A percentile compares a stretch with the other conserved stretches of the same genome.
These are phyloP conservation scores for Enteromius argenteus DNA, from an alignment of 2,797 vertebrate genomes.

Conservation along the genomic window DNA sequence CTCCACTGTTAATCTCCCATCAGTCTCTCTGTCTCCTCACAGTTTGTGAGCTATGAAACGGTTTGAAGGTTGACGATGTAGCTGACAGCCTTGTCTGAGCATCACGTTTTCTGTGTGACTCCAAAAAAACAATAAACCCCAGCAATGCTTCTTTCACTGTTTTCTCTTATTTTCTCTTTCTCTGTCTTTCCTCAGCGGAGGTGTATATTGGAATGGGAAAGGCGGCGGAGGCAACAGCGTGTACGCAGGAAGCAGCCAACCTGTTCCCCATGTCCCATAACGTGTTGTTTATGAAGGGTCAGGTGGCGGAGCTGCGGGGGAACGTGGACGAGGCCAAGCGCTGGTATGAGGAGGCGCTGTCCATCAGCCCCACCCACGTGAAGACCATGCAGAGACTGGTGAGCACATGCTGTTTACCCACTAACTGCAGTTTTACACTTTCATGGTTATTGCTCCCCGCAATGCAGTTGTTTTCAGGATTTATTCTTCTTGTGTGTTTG, in stretches of 20 bases:
- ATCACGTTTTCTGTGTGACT: constrained; percentile 32
- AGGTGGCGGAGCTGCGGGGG: constrained; percentile 94
- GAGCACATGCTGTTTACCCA: constrained; percentile 66
- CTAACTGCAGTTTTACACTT: not conserved
- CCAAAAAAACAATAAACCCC: constrained; percentile 10
- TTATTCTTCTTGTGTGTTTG: not conserved
- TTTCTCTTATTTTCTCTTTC: constrained; percentile 13
- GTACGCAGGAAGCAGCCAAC: constrained; percentile 96
- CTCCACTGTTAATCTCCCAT: constrained; percentile 30
- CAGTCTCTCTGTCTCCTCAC: constrained; percentile 43
- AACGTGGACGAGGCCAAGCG: constrained; percentile 93
- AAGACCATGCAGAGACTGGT: constrained; percentile 99
- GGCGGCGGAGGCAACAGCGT: constrained; percentile 92
- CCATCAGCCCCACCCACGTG: constrained; percentile 97
- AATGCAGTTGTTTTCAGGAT: constrained; percentile 1
- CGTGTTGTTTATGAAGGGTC: constrained; percentile 94
- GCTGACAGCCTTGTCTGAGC: constrained; percentile 7
- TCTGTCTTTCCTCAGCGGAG: constrained; percentile 81
- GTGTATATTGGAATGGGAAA: constrained; percentile 97
- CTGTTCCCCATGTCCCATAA: constrained; percentile 97
- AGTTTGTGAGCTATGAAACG: constrained; percentile 8
- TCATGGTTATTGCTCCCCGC: not conserved
- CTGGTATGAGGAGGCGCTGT: constrained; percentile 98
- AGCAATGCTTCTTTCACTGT: constrained; percentile 12
- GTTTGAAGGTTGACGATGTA: not conserved